Conservation (phyloP, 2,888 invertebrate species). For the Ctenicera cuprea region DNA sequence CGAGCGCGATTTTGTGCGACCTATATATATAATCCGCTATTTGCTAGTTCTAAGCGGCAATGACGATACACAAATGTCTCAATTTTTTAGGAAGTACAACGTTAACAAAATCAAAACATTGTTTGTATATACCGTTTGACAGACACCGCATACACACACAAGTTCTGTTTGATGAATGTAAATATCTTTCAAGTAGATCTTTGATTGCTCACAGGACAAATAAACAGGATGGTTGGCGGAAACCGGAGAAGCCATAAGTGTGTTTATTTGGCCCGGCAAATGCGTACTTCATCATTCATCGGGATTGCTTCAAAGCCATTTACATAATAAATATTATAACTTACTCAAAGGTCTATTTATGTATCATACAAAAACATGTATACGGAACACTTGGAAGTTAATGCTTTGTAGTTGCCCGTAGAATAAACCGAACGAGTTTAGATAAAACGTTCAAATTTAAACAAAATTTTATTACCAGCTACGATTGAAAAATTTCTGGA, state of each 20-base stretch:
- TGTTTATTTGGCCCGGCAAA: constrained; percentile 52
- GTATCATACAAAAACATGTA: constrained; percentile 37
- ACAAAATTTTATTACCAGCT: too few species aligned
- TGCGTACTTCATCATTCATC: constrained; percentile 52
- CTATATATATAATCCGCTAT: constrained; percentile 16
- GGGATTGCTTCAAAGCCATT: constrained; percentile 43
- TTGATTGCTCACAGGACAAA: constrained; percentile 50
- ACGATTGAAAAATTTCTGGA: neutral
- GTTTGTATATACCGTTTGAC: constrained; percentile 49
- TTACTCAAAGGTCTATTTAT: constrained; percentile 47
- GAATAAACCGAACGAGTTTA: too few species aligned
- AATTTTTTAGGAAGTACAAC: constrained; percentile 35
- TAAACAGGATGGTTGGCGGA: constrained; percentile 51
- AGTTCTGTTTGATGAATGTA: constrained; percentile 54
- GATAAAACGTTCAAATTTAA: too few species aligned
- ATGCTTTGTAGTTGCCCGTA: too few species aligned
- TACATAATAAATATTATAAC: constrained; percentile 51
- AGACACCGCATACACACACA: constrained; percentile 52
- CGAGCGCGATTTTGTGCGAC: neutral
- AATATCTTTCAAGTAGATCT: constrained; percentile 55
- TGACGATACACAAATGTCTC: constrained; percentile 41
- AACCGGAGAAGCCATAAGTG: constrained; percentile 50
- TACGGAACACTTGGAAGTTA: constrained; percentile 11
- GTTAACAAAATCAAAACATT: constrained; percentile 49
- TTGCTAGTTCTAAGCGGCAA: constrained; percentile 24